A percentile compares a stretch with the other conserved stretches of the same genome.
Conservation (phyloP, 2,888 invertebrate genomes). For the Zootermopsis nevadensis region DNA sequence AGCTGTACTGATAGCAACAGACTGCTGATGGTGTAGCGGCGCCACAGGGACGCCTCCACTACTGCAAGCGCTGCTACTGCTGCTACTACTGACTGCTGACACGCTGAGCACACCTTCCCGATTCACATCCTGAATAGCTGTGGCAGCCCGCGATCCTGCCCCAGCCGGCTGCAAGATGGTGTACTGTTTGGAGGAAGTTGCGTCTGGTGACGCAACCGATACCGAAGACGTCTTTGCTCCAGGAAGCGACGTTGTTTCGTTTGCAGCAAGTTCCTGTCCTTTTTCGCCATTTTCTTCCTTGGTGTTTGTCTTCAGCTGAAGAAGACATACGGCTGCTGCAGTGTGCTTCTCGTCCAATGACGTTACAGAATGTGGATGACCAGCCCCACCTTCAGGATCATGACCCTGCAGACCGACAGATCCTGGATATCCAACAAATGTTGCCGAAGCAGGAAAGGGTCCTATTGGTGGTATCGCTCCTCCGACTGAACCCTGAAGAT, state of each 20-base stretch:
- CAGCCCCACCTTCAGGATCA: not conserved
- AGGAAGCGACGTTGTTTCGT: conserved; percentile 56
- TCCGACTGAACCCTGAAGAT: conserved; percentile 54
- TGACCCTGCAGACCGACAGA: conserved; percentile 41
- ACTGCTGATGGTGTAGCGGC: not conserved
- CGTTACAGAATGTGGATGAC: conserved; percentile 48
- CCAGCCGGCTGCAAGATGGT: conserved; percentile 88
- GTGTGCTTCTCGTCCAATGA: conserved; percentile 61
- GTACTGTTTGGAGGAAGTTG: conserved; percentile 78
- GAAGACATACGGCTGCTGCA: conserved; percentile 60
- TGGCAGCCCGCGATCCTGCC: conserved; percentile 82
- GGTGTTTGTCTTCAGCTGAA: conserved; percentile 63
- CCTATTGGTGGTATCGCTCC: conserved; percentile 65
- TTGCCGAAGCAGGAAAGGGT: conserved; percentile 76
- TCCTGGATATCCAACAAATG: conserved; percentile 79
- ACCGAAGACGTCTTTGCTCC: conserved; percentile 59
- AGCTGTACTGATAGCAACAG: not conserved
- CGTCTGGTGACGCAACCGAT: conserved; percentile 53
- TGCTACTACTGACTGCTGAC: conserved; percentile 63
- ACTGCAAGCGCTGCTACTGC: conserved; percentile 56
- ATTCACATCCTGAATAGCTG: conserved; percentile 82
- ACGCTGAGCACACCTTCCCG: conserved; percentile 75
- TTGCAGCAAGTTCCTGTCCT: conserved; percentile 49
- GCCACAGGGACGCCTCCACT: conserved; percentile 3
- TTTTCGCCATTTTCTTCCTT: conserved; percentile 30